Evolutionary conservation across 2,113 vertebrate species (phyloP), one percentile per base, ranked within the genome.

Genomic region (Sigmodon hispidus): DNA sequence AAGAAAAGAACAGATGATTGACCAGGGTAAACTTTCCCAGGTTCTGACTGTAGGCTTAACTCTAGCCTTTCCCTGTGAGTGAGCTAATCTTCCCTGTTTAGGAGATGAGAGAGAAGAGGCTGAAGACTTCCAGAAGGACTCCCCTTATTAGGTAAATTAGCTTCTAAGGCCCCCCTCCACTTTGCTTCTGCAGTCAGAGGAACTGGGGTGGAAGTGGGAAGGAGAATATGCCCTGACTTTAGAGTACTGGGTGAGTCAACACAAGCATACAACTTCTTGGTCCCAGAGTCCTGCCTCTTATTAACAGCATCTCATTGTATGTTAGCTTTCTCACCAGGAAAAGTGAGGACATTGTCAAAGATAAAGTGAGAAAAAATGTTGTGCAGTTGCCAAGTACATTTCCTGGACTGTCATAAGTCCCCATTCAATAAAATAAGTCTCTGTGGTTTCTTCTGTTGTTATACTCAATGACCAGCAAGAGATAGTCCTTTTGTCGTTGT

Each of bases 401-500:
- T 15, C 24, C 24, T 48, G 36, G 52, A 2, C 17, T 50, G 26
- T 16, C 15, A 7, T 0, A 73, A 3, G 3, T 40, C 11, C 29
- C 70, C 48, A 45, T 15, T 45, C 45, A 75, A 15, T 31, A 31
- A 48, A 34, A 43, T 5, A 34, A 15, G 26, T 43, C 31, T 45
- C 69, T 70, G 61, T 48, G n/a, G 76, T 61, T 84, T 63, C 40
- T 63, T 31, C 52, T 6, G 9, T 29, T 40, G 0, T 40, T 87
- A n/a, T 29, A 83, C 16, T 70, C 8, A 45, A 8, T 0, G 79
- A 34, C 13, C 55, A 34, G 65, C 9, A 22, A 4, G 21, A 89
- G 24, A 40, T 3, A 5, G 22, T 5, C 6, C 2, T 11, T 19
- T 7, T n/a, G n/a, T n/a, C n/a, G n/a, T 29, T 40, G 52, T 13